phyloP scores from a whole-genome alignment of 2,113 vertebrate genomes.

The Campylomormyrus tamandua region DNA sequence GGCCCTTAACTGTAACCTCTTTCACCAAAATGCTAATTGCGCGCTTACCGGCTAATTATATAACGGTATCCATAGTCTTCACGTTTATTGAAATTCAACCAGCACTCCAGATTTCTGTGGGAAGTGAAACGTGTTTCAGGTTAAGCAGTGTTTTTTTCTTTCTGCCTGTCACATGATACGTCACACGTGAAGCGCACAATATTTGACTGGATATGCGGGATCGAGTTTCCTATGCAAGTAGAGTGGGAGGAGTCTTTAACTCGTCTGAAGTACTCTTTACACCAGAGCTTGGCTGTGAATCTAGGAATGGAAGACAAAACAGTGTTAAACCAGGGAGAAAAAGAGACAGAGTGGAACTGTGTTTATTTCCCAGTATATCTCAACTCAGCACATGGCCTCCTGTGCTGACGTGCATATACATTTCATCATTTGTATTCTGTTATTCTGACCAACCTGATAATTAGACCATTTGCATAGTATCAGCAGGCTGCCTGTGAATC shows the following conservation, averaged over 20 bases:
- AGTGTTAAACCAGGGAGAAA: neutral
- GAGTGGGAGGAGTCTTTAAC: neutral
- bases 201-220: neutral
- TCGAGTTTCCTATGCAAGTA: neutral
- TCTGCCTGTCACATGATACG: neutral
- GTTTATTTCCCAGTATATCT: neutral
- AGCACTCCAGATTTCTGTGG: slow-evolving; percentile 49
- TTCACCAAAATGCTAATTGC: slow-evolving; percentile 60
- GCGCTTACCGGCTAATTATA: slow-evolving; percentile 55
- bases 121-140: slow-evolving; percentile 23
- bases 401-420: neutral
- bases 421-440: neutral
- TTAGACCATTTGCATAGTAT: neutral
- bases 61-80: slow-evolving; percentile 52
- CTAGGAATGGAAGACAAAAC: neutral
- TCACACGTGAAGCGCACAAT: neutral
- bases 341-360: neutral
- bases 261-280: neutral
- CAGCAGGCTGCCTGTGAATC: neutral
- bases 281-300: neutral
- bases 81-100: slow-evolving; percentile 49
- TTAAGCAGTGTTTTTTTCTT: slow-evolving; percentile 1
- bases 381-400: neutral
- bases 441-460: neutral
- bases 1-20: slow-evolving; percentile 55